Evolutionary conservation across 2,888 invertebrate species (phyloP).

Genomic region (Callinectes sapidus): DNA sequence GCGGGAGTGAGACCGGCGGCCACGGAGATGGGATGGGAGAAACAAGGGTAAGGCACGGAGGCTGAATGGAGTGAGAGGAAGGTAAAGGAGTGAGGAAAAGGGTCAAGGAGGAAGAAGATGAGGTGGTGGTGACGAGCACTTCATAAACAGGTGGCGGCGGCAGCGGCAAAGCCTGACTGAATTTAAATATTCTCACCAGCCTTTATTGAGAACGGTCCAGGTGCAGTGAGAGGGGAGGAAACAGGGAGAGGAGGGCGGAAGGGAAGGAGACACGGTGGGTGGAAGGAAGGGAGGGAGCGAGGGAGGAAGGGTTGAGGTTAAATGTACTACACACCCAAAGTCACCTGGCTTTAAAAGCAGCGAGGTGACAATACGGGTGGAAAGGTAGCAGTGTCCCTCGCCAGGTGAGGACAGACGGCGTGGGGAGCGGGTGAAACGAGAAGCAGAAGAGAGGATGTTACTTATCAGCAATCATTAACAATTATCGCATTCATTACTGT

Average conservation of each 20-base stretch:
- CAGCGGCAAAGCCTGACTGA: neutral
- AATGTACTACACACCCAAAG: neutral
- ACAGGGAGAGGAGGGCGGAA: neutral
- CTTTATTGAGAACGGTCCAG: constrained; percentile 17
- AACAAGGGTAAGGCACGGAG: constrained; percentile 1
- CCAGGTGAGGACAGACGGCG: neutral
- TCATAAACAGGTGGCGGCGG: constrained; percentile 26
- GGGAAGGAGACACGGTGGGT: neutral
- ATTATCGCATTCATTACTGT: neutral
- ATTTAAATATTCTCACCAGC: constrained; percentile 28
- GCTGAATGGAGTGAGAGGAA: constrained; percentile 2
- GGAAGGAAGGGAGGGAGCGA: neutral
- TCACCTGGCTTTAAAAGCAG: neutral
- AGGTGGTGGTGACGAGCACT: constrained; percentile 16
- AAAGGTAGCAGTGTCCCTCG: neutral
- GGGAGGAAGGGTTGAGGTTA: neutral
- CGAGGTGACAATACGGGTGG: constrained; percentile 20
- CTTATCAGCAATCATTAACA: neutral
- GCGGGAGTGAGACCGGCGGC: neutral
- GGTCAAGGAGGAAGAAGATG: neutral
- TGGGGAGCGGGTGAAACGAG: neutral
- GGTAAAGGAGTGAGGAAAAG: neutral
- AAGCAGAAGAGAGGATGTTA: neutral
- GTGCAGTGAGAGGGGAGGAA: constrained; percentile 14
- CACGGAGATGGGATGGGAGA: neutral